Percentiles rank a stretch among this genome's conserved stretches.
These are phyloP conservation scores for Ochropleura leucogaster DNA, from an alignment of 2,888 invertebrate species.

Conservation along the genomic window DNA sequence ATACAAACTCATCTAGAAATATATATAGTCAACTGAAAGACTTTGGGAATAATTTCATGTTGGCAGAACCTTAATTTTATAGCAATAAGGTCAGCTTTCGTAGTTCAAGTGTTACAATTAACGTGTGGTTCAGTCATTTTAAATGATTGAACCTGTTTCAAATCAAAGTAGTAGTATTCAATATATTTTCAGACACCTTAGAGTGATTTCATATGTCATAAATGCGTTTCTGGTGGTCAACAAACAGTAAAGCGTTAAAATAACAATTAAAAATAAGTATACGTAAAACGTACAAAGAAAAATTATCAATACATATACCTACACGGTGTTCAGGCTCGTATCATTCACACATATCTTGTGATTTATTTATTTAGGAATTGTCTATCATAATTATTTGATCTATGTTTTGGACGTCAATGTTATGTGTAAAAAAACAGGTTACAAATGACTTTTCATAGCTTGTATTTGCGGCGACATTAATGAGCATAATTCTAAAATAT, in stretches of 20 bases:
- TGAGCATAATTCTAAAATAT: slow-evolving; percentile 2
- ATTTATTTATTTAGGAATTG: slow-evolving; percentile 69
- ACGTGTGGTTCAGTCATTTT: background rate
- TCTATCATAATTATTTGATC: slow-evolving; percentile 55
- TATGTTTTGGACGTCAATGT: slow-evolving; percentile 64
- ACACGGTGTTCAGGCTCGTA: slow-evolving; percentile 64
- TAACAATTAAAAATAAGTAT: slow-evolving; percentile 62
- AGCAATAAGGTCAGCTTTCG: background rate
- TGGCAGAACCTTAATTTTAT: background rate
- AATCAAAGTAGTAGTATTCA: background rate
- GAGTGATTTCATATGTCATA: slow-evolving; percentile 69
- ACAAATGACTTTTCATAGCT: slow-evolving; percentile 11
- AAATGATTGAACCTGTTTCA: background rate
- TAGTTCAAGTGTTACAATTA: background rate
- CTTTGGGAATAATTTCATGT: background rate
- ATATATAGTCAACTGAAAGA: background rate
- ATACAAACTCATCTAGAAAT: slow-evolving; percentile 7
- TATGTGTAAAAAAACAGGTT: slow-evolving; percentile 6
- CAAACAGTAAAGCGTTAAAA: slow-evolving; percentile 60
- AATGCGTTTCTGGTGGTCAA: slow-evolving; percentile 76
- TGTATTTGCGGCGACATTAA: slow-evolving; percentile 9
- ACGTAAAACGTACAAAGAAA: slow-evolving; percentile 70
- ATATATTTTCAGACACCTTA: slow-evolving; percentile 47
- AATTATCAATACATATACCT: slow-evolving; percentile 67
- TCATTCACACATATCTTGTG: slow-evolving; percentile 66